Evolutionary conservation across 2,888 invertebrate species (phyloP), one percentile per base, ranked within the genome.

Genomic region (Myopa tessellatipennis): DNA sequence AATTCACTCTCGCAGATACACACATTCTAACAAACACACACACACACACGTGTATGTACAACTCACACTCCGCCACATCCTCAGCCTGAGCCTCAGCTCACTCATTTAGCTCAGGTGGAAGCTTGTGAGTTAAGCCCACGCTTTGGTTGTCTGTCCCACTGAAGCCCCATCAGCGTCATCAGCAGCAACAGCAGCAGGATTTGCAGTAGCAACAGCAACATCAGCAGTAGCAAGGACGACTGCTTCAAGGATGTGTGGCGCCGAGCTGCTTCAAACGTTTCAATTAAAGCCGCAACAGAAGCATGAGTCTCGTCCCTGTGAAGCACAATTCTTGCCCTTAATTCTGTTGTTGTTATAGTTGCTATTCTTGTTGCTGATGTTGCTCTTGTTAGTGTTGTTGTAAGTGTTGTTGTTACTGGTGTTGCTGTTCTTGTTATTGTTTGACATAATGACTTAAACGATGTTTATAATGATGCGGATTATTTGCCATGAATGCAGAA

Each of bases 371-470:
- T 34, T 26, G 26, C 26, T 26, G 26, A 2, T 26, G 26, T 26
- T 26, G 26, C 26, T 26, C 2, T 26, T 26, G 26, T 26, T 26
- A 26, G 1, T 26, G 38, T 18, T 58, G 65, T 10, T 65, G n/a
- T 38, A 34, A 5, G 38, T 72, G 58, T 72, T 74, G 45, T n/a
- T 65, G 36, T 65, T 50, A 50, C 63, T 45, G 63, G 50, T 63
- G 40, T 26, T 63, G 52, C 26, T 65, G 67, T 55, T 74, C 55
- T 10, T 61, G 26, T 12, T 73, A 12, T 72, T 73, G 36, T 74
- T 65, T 26, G 61, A 77, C 74, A 77, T 77, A 71, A 79, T 72
- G 74, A 71, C 77, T 74, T 79, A 77, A 79, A 77, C 77, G 79
- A 67, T 72, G 71, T 77, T 72, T 77, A 74, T 79, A 77, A 79